These are phyloP conservation scores for Apodemus speciosus DNA, from an alignment of 2,113 vertebrate genomes.

Conservation along the genomic window DNA sequence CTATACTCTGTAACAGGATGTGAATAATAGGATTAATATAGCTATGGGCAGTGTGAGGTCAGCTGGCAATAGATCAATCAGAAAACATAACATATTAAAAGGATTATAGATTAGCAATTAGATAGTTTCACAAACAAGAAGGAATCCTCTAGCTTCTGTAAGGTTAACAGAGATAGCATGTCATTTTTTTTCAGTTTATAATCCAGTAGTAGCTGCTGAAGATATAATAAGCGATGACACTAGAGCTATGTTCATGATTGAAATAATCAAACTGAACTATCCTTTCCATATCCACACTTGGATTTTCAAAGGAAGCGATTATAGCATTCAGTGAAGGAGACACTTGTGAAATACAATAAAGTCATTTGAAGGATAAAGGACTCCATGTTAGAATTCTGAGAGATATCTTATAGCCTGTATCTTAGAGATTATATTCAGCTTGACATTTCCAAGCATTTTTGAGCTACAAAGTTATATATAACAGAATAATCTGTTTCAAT, in stretches of 20 bases:
- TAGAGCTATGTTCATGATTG: slow-evolving; percentile 73
- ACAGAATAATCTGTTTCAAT: slow-evolving; percentile 73
- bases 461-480: neutral
- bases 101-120: slow-evolving; percentile 99
- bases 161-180: slow-evolving; percentile 88
- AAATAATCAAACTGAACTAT: slow-evolving; percentile 66
- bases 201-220: slow-evolving; percentile 78
- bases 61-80: slow-evolving; percentile 95
- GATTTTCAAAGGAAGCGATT: slow-evolving; percentile 57
- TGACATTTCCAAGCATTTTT: slow-evolving; percentile 66
- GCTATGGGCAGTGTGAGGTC: slow-evolving; percentile 90
- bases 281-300: slow-evolving; percentile 60
- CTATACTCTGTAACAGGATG: slow-evolving; percentile 84
- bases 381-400: slow-evolving; percentile 36
- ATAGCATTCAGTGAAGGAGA: slow-evolving; percentile 9
- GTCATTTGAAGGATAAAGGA: slow-evolving; percentile 32
- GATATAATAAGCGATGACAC: slow-evolving; percentile 75
- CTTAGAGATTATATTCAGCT: slow-evolving; percentile 49
- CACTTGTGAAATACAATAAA: slow-evolving; percentile 55
- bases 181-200: slow-evolving; percentile 84
- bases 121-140: slow-evolving; percentile 91
- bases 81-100: slow-evolving; percentile 93
- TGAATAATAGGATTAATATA: slow-evolving; percentile 96
- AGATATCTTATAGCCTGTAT: slow-evolving; percentile 31
- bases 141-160: slow-evolving; percentile 84